Base-by-base conservation (phyloP, 2,113 vertebrate species). In the Larimichthys polyactis region DNA sequence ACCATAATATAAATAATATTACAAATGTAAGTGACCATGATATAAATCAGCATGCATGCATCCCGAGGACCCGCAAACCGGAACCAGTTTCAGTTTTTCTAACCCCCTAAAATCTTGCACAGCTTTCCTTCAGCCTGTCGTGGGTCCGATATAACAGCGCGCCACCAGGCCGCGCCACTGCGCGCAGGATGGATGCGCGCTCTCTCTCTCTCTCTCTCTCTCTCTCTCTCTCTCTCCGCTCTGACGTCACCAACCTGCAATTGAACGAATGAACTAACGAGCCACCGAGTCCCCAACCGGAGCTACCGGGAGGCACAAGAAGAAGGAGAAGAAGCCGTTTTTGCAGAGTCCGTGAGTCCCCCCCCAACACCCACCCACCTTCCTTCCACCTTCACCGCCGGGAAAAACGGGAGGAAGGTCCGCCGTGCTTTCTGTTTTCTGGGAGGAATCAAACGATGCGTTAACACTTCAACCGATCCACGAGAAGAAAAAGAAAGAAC, bases 231-330 rank as follows among this genome's bases (percentile, higher is more conserved):
- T 9, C 49, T 29, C n/a, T 12, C 69, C 15, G 29, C 44, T 81
- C 72, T 95, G 93, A 95, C 94, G 94, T 95, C 93, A 94, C 79
- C 87, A 89, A 85, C 87, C 91, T 88, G 88, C 88, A 79, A 84
- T 67, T 55, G 78, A 88, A 73, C 87, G 76, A 83, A 24, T 58
- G 82, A 83, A 76, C 75, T 72, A 74, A 76, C 72, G 81, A 82
- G 62, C 71, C 64, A 81, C 58, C 64, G 91, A 94, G 82, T 72
- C 89, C 80, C 52, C 66, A 84, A 27, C 84, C 83, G 82, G 90
- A 91, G 91, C 81, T 59, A 92, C 91, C 90, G 90, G 89, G 90
- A 92, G 91, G 88, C 90, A 90, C 89, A 32, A 78, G 67, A 32
- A 78, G 27, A 27, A 27, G 27, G 27, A 27, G 27, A 27, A 27